Evolutionary conservation across 2,888 invertebrate genomes (phyloP), one percentile per base, ranked within the genome.

Genomic region (Melieria picta): DNA sequence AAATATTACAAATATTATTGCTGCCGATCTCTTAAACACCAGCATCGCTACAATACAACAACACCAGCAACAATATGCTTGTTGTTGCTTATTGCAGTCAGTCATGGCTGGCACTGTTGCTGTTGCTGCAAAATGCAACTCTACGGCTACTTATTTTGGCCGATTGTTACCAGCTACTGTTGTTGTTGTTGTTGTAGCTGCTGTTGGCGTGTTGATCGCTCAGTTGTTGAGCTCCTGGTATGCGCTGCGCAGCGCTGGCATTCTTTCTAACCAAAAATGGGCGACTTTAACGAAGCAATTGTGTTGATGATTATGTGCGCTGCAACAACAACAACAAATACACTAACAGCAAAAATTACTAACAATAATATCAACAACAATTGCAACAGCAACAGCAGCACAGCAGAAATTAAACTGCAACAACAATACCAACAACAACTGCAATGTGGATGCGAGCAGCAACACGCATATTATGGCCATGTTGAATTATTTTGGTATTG

Each of bases 241-340:
- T 10, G 11, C 13, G 57, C 65, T 16, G 47, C 43, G 30, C 42
- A 45, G 43, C 67, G 16, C 11, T 45, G 42, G 57, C 65, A 61
- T 62, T 69, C 62, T 57, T 70, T 71, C 65, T 60, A 65, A 71
- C 82, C 80, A 80, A 83, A 82, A 83, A 82, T 83, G 81, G 82
- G 74, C 60, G 83, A 76, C 65, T 82, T 79, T 80, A 80, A 82
- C 81, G 80, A 75, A 76, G 75, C 73, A 75, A 75, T 75, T 76
- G 74, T 78, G 76, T 70, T 71, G 72, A 74, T 75, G 73, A 71
- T 75, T 71, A 71, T 71, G 72, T 66, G 42, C 60, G 71, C 73
- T 66, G 66, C 66, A 64, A 72, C 72, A 74, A 74, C 72, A 74
- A 74, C 72, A 72, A 16, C 65, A 60, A 65, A 45, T 75, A 67